Evolutionary conservation across 2,888 invertebrate species (phyloP).

Genomic region (Synanthedon andrenaeformis): DNA sequence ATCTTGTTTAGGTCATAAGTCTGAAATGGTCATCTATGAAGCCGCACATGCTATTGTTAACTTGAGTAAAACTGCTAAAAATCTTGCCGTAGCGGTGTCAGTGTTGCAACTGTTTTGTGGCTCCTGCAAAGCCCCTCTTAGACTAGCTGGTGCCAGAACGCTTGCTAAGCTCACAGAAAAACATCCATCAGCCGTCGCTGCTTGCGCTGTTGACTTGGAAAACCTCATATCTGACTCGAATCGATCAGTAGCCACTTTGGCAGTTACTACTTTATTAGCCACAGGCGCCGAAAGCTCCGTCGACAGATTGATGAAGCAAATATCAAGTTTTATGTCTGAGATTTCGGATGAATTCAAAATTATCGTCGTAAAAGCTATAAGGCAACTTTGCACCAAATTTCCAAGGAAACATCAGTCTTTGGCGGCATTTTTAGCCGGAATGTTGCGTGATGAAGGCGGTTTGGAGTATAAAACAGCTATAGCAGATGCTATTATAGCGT

Average conservation of each 20-base stretch:
- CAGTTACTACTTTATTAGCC: conserved; percentile 97
- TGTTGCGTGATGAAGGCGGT: conserved; percentile 97
- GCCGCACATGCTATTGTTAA: conserved; percentile 98
- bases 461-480: conserved; percentile 98
- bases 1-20: conserved; percentile 94
- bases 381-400: conserved; percentile 93
- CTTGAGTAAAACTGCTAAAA: conserved; percentile 84
- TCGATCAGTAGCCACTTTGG: conserved; percentile 96
- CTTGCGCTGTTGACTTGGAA: conserved; percentile 97
- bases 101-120: conserved; percentile 97
- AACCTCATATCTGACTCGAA: conserved; percentile 98
- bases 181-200: conserved; percentile 96
- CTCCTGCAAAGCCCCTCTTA: conserved; percentile 94
- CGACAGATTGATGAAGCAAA: conserved; percentile 99
- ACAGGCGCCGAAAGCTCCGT: conserved; percentile 99
- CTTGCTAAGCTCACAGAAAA: conserved; percentile 96
- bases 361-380: conserved; percentile 94
- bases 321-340: conserved; percentile 97
- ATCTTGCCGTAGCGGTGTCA: conserved; percentile 94
- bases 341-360: conserved; percentile 99
- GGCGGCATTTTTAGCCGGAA: conserved; percentile 96
- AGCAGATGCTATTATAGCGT: conserved; percentile 96
- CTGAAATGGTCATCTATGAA: conserved; percentile 99
- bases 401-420: conserved; percentile 96
- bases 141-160: conserved; percentile 98